phyloP scores from a whole-genome alignment of 2,113 vertebrate genomes.

The Myiozetetes cayanensis region DNA sequence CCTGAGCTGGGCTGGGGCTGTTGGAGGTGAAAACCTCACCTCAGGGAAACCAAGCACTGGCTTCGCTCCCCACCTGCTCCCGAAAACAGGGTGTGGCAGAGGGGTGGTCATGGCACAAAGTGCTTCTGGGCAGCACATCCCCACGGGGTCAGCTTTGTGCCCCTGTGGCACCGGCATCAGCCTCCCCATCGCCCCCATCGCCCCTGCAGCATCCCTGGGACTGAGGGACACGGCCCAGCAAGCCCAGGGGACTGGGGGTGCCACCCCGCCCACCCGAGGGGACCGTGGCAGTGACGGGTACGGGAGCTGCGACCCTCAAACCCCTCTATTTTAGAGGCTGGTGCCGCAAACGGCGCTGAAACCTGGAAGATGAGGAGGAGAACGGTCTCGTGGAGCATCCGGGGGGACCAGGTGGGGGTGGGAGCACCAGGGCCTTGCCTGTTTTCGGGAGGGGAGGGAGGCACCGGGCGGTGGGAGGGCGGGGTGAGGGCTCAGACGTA shows the following conservation, averaged over 20 bases:
- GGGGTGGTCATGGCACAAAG: not conserved
- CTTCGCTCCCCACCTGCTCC: not conserved
- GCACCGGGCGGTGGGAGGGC: not conserved
- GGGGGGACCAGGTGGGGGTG: not conserved
- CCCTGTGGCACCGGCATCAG: not conserved
- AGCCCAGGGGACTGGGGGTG: not conserved
- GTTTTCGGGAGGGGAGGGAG: not conserved
- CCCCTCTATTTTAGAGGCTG: not conserved
- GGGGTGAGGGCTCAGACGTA: conserved; percentile 82
- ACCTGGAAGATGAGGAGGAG: not conserved
- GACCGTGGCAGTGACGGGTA: not conserved
- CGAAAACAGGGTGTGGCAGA: not conserved
- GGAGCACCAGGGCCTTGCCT: accelerated
- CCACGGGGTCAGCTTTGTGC: not conserved
- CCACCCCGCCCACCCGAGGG: accelerated
- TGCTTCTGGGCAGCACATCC: not conserved
- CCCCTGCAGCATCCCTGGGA: not conserved
- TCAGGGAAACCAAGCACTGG: not conserved
- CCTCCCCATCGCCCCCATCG: accelerated
- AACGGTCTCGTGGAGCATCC: not conserved
- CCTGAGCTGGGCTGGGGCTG: accelerated
- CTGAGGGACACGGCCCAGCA: accelerated
- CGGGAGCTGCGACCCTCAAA: accelerated
- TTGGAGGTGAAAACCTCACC: not conserved
- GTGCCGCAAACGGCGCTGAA: not conserved